Evolutionary conservation across 2,797 vertebrate genomes (phyloP), one percentile per base, ranked within the genome.

Genomic region (Molossus alvarezi): DNA sequence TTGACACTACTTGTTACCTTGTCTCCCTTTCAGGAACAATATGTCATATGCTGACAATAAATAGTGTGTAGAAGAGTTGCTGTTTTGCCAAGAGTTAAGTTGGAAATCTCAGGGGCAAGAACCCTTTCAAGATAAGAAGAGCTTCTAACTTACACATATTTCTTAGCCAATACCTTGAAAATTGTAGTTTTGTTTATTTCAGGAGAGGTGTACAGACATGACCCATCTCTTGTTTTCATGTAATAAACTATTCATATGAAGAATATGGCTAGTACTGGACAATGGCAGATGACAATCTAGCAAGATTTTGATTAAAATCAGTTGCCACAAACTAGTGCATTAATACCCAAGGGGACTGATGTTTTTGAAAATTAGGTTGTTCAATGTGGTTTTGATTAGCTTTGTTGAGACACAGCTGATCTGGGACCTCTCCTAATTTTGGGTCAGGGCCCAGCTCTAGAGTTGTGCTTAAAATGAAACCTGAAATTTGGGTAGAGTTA

Each of bases 1-100:
- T 71, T 94, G 76, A 89, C 71, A 55, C 53, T 85, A 15, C 14
- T 97, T 72, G 86, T 89, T 96, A 95, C 69, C 69, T n/a, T n/a
- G 51, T 95, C 51, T 81, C 23, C 14, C 73, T 62, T 88, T 94
- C 37, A 88, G 33, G 29, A 95, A 60, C 65, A 92, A 71, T 79
- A 82, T 81, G 97, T 97, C 88, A 21, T 77, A 45, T 81, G 15
- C n/a, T 95, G 58, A 79, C 73, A 96, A 62, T 45, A 97, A 94
- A 55, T 9, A 72, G 9, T 80, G 0, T 83, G 23, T 88, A 95
- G 17, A 37, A 23, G 13, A 90, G 21, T 75, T 84, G 67, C 37
- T 81, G 33, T 89, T 97, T 95, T 96, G 51, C 88, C 79, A 67
- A 72, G 7, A 20, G n/a, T 91, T 97, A 92, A 72, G 3, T 80